These are phyloP conservation scores for Sminthopsis crassicaudata DNA, from an alignment of 2,113 vertebrate species.

Conservation along the genomic window DNA sequence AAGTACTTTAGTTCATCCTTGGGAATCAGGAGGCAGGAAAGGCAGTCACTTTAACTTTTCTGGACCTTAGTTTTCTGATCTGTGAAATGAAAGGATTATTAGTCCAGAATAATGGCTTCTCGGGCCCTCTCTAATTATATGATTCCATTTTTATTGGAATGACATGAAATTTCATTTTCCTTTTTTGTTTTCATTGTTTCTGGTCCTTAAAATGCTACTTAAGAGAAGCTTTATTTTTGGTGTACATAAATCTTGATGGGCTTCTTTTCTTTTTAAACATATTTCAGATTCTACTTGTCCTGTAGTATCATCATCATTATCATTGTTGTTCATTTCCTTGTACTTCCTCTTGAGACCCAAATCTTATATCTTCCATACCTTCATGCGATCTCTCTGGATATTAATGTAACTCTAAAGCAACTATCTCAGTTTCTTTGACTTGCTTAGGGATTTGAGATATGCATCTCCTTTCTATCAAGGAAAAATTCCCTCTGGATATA, in stretches of 20 bases:
- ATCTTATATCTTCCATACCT: slow-evolving; percentile 11
- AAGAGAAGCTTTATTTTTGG: fast-evolving
- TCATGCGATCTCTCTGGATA: slow-evolving; percentile 48
- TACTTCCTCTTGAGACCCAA: slow-evolving; percentile 38
- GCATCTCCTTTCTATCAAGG: slow-evolving; percentile 63
- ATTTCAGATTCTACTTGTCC: not conserved
- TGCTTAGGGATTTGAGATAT: slow-evolving; percentile 60
- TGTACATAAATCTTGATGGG: not conserved
- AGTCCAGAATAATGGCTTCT: not conserved
- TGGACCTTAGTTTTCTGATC: not conserved
- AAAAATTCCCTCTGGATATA: slow-evolving; percentile 60
- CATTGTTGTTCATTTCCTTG: slow-evolving; percentile 35
- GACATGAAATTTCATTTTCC: not conserved
- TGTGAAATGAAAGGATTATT: not conserved
- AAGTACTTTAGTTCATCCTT: not conserved
- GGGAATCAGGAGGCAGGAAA: not conserved
- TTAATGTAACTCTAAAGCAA: slow-evolving; percentile 66
- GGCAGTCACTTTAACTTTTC: not conserved
- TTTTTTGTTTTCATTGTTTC: not conserved
- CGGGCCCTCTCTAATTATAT: not conserved
- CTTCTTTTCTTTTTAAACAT: not conserved
- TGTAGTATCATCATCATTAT: slow-evolving; percentile 26
- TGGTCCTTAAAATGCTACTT: not conserved
- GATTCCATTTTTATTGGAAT: not conserved
- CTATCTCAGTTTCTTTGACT: slow-evolving; percentile 56